Evolutionary conservation across 2,797 vertebrate genomes (phyloP).

Genomic region (Anniella stebbinsi): DNA sequence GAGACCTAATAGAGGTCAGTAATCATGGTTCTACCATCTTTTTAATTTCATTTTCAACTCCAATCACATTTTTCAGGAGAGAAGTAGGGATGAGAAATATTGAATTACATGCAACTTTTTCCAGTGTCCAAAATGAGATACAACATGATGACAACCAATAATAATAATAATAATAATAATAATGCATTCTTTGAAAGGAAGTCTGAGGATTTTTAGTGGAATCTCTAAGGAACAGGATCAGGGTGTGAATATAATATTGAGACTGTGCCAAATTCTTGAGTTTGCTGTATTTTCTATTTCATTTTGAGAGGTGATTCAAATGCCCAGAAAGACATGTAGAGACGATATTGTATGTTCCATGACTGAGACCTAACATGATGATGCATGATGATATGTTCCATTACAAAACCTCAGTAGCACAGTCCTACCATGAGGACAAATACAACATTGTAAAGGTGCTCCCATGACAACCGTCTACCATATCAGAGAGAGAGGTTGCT

Average conservation of each 20-base stretch:
- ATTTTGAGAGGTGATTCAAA: not conserved
- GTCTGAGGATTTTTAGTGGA: not conserved
- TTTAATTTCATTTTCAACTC: conserved; percentile 17
- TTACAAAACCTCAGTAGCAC: not conserved
- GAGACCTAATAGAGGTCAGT: not conserved
- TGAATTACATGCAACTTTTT: not conserved
- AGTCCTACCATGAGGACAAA: not conserved
- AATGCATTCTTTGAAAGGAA: not conserved
- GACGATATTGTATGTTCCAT: not conserved
- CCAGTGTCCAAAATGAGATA: not conserved
- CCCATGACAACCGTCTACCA: not conserved
- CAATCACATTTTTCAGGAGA: not conserved
- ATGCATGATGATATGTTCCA: not conserved
- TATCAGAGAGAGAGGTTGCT: not conserved
- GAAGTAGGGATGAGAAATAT: not conserved
- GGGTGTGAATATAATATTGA: not conserved
- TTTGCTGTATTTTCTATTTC: not conserved
- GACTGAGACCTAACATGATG: not conserved
- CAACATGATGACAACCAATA: no score
- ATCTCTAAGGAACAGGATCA: not conserved
- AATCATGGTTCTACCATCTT: not conserved
- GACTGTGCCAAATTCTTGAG: not conserved
- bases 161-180: not conserved
- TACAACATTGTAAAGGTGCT: not conserved
- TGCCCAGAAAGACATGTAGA: not conserved